Evolutionary conservation across 1,140 invertebrate species (phyloP), one percentile per base, ranked within the genome.

Genomic region (Ridgeia piscesae): DNA sequence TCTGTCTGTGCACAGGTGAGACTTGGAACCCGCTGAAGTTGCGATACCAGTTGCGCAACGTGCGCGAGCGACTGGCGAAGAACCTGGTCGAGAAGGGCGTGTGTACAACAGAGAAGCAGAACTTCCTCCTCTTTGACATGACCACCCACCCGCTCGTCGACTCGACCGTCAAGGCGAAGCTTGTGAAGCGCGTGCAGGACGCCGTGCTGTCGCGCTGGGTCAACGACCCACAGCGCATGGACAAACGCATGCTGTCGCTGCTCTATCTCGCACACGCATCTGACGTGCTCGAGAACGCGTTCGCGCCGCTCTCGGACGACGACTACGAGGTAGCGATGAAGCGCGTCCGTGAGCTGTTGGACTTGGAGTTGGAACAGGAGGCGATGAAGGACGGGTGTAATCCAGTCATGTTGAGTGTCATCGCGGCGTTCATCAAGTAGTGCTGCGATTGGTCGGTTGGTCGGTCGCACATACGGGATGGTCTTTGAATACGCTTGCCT

Each of bases 1-100:
- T 90, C 34, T 9, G 0, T 90, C 17, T 42, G 17, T 94, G 96
- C 96, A 96, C 95, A 99, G 99, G 99, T 94, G 99, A 99, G 97
- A 99, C 99, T 94, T 99, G 99, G 99, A 99, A 99, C 96, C 99
- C 99, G 27, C 96, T 99, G 94, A 99, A 99, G 96, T 96, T 99
- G 93, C 97, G 98, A 94, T 99, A 99, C 96, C 99, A 99, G 95
- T 97, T 99, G 94, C 98, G 99, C 96, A 99, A 99, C 97, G 99
- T 99, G 0, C 97, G 99, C 93, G 99, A 99, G 97, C 97, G 99
- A 95, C 97, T 99, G 95, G 99, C 99, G 21, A 99, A 99, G 96
- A 99, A 99, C 97, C 97, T 99, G 94, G 99, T 99, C 33, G 99
- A 99, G 96, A 99, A 99, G 96, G 99, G 99, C 94, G 99, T 99